Conservation (phyloP, 2,113 vertebrate species). For the Elgaria multicarinata region DNA sequence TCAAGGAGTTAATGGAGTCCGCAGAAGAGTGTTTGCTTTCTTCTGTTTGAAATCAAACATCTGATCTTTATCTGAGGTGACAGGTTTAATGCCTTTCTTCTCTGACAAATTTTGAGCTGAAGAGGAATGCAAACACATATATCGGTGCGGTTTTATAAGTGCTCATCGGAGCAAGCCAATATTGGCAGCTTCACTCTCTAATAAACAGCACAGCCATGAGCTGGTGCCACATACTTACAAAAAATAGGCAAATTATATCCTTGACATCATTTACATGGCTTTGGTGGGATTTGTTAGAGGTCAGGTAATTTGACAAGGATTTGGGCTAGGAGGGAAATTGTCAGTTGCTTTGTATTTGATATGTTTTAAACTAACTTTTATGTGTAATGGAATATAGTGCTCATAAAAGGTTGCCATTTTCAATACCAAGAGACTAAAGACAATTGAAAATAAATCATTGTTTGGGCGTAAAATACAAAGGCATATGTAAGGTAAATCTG, state of each 20-base stretch:
- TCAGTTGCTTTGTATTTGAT: not conserved
- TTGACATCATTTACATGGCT: slow-evolving; percentile 54
- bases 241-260: slow-evolving; percentile 36
- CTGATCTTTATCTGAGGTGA: slow-evolving; percentile 80
- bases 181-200: slow-evolving; percentile 61
- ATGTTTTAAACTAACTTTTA: slow-evolving; percentile 5
- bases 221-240: slow-evolving; percentile 33
- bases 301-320: slow-evolving; percentile 39
- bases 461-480: not conserved
- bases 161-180: slow-evolving; percentile 55
- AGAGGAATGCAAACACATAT: slow-evolving; percentile 77
- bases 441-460: slow-evolving; percentile 2
- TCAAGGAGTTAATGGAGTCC: slow-evolving; percentile 69
- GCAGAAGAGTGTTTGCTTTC: slow-evolving; percentile 74
- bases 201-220: slow-evolving; percentile 62
- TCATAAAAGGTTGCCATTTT: slow-evolving; percentile 38
- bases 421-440: not conserved
- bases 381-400: slow-evolving; percentile 9
- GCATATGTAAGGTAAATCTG: not conserved
- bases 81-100: slow-evolving; percentile 81
- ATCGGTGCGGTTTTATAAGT: slow-evolving; percentile 59
- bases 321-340: not conserved
- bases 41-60: slow-evolving; percentile 84
- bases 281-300: slow-evolving; percentile 29
- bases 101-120: slow-evolving; percentile 77